phyloP scores from a whole-genome alignment of 2,113 vertebrate species.

The Electrona antarctica region DNA sequence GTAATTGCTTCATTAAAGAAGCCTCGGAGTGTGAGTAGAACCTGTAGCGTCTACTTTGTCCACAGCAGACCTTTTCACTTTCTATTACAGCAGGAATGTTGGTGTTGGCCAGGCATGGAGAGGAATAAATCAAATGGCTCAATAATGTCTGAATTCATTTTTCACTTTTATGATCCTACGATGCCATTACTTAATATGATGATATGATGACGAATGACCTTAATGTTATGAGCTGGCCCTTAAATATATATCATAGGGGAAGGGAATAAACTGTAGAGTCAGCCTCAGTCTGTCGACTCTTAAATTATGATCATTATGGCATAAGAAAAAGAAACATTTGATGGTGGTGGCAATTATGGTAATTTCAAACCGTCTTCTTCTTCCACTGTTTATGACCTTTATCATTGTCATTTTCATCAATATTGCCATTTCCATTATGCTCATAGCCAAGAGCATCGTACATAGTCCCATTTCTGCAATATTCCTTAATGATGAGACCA shows the following conservation, averaged over 20 bases:
- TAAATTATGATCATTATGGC: conserved; percentile 7
- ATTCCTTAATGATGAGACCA: too few relatives aligned
- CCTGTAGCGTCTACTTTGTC: not conserved
- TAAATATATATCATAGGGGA: conserved; percentile 1
- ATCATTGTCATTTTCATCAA: not conserved
- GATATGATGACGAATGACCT: not conserved
- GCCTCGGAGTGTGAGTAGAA: too few relatives aligned
- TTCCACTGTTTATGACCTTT: not conserved
- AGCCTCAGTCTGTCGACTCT: conserved; percentile 15
- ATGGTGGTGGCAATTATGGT: conserved; percentile 1
- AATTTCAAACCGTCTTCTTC: not conserved
- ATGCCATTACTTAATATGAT: conserved; percentile 9
- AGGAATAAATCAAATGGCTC: conserved; percentile 7
- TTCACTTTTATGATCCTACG: not conserved
- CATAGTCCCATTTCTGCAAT: too few relatives aligned
- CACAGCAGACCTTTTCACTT: conserved; percentile 1
- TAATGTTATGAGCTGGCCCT: not conserved
- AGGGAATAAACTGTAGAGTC: conserved; percentile 6
- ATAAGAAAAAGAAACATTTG: conserved; percentile 2
- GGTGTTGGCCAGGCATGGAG: not conserved
- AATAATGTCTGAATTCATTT: conserved; percentile 1
- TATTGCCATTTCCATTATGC: too few relatives aligned
- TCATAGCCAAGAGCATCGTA: too few relatives aligned
- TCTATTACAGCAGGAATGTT: not conserved
- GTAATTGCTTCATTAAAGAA: too few relatives aligned